A percentile compares a stretch with the other conserved stretches of the same genome.
Conservation (phyloP, 2,888 invertebrate species). For the Drosophila bunnanda region DNA sequence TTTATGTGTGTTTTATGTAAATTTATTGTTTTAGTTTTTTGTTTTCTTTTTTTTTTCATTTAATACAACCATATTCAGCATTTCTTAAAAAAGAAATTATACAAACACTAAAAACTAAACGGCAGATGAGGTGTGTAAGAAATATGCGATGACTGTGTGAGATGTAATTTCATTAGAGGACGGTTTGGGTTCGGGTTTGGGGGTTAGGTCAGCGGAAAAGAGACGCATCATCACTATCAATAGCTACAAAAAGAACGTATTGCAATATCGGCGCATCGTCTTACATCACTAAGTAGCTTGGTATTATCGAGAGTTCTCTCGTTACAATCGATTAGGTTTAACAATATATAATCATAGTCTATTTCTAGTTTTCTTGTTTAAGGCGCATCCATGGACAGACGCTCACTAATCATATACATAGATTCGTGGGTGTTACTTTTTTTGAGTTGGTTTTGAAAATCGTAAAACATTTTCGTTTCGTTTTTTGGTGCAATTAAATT, state of each 20-base stretch:
- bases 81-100: constrained; percentile 61
- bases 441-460: constrained; percentile 52
- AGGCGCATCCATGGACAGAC: constrained; percentile 52
- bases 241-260: constrained; percentile 52
- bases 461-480: constrained; percentile 58
- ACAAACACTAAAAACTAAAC: constrained; percentile 65
- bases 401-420: constrained; percentile 65
- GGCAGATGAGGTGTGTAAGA: constrained; percentile 42
- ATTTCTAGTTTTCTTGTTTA: constrained; percentile 50
- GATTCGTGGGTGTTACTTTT: constrained; percentile 60
- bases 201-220: constrained; percentile 45
- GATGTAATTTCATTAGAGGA: constrained; percentile 68
- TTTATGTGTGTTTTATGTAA: constrained; percentile 30
- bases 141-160: constrained; percentile 32
- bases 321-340: constrained; percentile 31
- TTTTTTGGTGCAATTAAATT: constrained; percentile 75
- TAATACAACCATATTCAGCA: constrained; percentile 70
- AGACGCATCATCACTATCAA: constrained; percentile 34
- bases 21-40: constrained; percentile 35
- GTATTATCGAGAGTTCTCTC: constrained; percentile 48
- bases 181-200: constrained; percentile 42
- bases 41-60: constrained; percentile 29
- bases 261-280: constrained; percentile 64
- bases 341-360: constrained; percentile 59
- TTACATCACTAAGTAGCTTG: constrained; percentile 70